These are phyloP conservation scores for Eudyptes chrysolophus DNA, from an alignment of 2,113 vertebrate genomes.

Conservation along the genomic window DNA sequence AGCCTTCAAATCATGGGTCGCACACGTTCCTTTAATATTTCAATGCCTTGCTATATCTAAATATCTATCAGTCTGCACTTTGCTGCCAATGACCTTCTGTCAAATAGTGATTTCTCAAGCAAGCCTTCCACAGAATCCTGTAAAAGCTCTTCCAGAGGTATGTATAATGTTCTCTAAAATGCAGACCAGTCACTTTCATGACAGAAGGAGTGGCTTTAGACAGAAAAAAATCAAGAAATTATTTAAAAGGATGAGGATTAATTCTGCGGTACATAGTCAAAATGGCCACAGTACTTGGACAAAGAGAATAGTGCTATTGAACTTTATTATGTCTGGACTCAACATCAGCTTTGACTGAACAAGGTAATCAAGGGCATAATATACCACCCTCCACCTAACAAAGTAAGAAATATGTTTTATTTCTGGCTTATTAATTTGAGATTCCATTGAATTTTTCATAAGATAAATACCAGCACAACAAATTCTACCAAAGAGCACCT, in stretches of 20 bases:
- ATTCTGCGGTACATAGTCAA: background rate
- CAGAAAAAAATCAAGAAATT: background rate
- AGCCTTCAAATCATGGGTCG: background rate
- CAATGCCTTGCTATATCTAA: background rate
- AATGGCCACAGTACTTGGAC: background rate
- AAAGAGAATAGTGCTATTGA: background rate
- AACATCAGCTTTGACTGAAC: background rate
- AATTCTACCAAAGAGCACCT: background rate
- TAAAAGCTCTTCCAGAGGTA: background rate
- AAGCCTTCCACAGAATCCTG: background rate
- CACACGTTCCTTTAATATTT: constrained; percentile 14
- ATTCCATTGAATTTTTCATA: background rate
- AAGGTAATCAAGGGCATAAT: background rate
- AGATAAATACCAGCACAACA: background rate
- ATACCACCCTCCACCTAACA: accelerated
- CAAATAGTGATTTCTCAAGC: background rate
- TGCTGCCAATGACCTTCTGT: background rate
- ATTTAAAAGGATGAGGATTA: background rate
- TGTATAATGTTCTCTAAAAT: background rate
- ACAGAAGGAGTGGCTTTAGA: background rate
- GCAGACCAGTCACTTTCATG: background rate
- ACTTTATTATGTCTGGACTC: background rate
- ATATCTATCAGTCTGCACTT: constrained; percentile 17
- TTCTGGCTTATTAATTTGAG: background rate
- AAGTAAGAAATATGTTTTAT: background rate